phyloP scores from a whole-genome alignment of 2,888 invertebrate genomes.

The Himalopsyche kuldschensis region DNA sequence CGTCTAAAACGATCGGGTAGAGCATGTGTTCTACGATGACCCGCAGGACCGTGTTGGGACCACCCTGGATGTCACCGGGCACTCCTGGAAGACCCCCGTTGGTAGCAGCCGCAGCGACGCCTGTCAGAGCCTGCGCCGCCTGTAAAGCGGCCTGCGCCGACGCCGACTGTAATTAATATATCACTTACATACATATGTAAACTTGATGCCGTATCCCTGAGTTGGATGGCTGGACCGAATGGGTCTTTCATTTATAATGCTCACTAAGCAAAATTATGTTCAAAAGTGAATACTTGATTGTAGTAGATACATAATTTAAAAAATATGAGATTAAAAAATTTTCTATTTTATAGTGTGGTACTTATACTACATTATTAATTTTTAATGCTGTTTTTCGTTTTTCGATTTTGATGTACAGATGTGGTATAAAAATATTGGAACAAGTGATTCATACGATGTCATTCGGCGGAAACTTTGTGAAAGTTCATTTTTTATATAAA shows the following conservation, averaged over 20 bases:
- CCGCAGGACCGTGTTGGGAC: slow-evolving; percentile 93
- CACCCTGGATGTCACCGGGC: slow-evolving; percentile 71
- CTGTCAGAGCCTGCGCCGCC: slow-evolving; percentile 79
- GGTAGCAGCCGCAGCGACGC: slow-evolving; percentile 63
- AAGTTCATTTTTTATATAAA: too few species aligned
- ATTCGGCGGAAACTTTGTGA: too few species aligned
- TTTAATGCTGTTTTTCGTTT: too few species aligned
- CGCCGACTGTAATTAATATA: slow-evolving; percentile 63
- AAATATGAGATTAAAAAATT: too few species aligned
- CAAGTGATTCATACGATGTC: too few species aligned
- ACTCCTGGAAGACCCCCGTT: slow-evolving; percentile 55
- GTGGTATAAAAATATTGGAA: too few species aligned
- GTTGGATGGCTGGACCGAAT: not conserved
- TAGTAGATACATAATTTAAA: too few species aligned
- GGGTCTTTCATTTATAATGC: not conserved
- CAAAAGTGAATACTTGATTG: too few species aligned
- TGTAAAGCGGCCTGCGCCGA: slow-evolving; percentile 84
- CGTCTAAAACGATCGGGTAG: slow-evolving; percentile 97
- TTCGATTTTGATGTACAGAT: too few species aligned
- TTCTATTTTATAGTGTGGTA: too few species aligned
- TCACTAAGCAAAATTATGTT: too few species aligned
- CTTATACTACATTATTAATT: too few species aligned
- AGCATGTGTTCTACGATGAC: slow-evolving; percentile 99
- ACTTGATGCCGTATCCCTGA: not conserved
- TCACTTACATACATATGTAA: not conserved